phyloP scores from a whole-genome alignment of 2,888 invertebrate species.

The Cepaea hortensis region DNA sequence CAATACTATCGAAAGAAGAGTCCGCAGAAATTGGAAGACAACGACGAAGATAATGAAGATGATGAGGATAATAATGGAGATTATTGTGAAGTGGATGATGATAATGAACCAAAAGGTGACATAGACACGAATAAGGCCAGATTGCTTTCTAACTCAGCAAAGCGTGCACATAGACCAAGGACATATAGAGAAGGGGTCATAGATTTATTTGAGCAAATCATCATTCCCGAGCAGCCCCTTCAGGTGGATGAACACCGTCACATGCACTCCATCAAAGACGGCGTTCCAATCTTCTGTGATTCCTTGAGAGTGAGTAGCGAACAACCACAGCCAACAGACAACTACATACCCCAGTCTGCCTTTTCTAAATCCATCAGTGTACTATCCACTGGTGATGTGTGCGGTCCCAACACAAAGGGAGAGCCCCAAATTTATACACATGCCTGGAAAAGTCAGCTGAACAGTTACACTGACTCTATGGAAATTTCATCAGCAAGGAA shows the following conservation, averaged over 20 bases:
- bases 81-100: background rate
- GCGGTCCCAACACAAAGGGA: background rate
- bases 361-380: too few species aligned
- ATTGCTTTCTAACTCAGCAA: conserved; percentile 24
- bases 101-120: background rate
- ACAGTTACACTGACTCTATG: too few species aligned
- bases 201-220: conserved; percentile 30
- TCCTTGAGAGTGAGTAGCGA: background rate
- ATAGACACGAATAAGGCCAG: background rate
- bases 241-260: background rate
- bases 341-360: too few species aligned
- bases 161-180: background rate
- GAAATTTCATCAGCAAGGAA: background rate
- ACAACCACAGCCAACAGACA: background rate
- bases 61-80: background rate
- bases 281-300: background rate
- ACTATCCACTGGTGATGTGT: background rate
- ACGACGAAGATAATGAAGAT: background rate
- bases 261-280: conserved; percentile 1
- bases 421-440: background rate
- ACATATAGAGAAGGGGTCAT: conserved; percentile 1
- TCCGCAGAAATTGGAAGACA: background rate
- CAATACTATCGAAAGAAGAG: background rate
- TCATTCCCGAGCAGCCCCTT: conserved; percentile 32
- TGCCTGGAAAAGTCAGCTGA: too few species aligned